phyloP scores from a whole-genome alignment of 2,113 vertebrate genomes.

The Epinephelus fuscoguttatus region DNA sequence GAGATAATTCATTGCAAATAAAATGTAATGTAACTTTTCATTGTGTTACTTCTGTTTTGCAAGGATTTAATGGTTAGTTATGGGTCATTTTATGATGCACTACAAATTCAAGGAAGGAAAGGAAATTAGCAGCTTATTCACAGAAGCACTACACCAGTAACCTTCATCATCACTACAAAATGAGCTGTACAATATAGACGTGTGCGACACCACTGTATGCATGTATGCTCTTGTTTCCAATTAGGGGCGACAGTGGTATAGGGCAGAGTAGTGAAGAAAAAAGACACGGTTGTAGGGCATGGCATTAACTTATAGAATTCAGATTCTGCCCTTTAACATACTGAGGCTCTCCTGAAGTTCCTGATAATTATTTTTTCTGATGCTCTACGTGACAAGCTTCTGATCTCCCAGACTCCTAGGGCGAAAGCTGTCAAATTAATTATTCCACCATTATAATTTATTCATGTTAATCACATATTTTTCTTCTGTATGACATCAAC shows the following conservation, averaged over 20 bases:
- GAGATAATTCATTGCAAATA: neutral
- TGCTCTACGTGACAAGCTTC: slow-evolving; percentile 28
- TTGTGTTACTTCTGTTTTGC: too few species aligned
- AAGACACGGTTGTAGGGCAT: slow-evolving; percentile 16
- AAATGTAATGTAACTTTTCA: too few species aligned
- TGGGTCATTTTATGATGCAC: too few species aligned
- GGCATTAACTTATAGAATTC: slow-evolving; percentile 1
- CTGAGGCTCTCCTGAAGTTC: neutral
- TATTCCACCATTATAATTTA: slow-evolving; percentile 48
- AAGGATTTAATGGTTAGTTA: too few species aligned
- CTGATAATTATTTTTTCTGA: slow-evolving; percentile 47
- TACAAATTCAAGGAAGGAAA: neutral
- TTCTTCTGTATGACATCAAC: slow-evolving; percentile 20
- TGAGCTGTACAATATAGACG: neutral
- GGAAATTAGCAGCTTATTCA: neutral
- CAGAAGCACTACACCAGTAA: neutral
- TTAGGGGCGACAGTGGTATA: neutral
- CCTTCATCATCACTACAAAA: neutral
- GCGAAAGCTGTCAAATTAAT: slow-evolving; percentile 61
- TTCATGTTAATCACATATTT: slow-evolving; percentile 48
- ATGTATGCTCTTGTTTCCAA: slow-evolving; percentile 9
- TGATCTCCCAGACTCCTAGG: slow-evolving; percentile 28
- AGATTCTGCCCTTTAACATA: slow-evolving; percentile 41
- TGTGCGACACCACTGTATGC: neutral
- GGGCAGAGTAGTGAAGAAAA: slow-evolving; percentile 14